Evolutionary conservation across 1,140 invertebrate species (phyloP).

Genomic region (Drosophila lini): DNA sequence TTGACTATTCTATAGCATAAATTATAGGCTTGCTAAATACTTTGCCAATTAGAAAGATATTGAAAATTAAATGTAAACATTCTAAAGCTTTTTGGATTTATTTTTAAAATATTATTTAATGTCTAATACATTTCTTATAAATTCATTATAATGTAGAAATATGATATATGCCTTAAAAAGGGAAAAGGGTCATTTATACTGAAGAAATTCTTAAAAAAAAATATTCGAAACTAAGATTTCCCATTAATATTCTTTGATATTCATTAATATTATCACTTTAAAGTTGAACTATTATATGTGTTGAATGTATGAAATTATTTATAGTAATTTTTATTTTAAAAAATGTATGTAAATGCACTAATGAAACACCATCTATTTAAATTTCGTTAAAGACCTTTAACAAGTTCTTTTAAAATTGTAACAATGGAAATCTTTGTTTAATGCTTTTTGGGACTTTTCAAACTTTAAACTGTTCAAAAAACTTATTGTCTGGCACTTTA

Average conservation of each 20-base stretch:
- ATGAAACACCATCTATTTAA: not conserved
- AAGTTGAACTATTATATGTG: not conserved
- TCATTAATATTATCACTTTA: not conserved
- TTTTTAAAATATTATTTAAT: not conserved
- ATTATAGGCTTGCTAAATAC: not conserved
- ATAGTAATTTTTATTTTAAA: too few relatives aligned
- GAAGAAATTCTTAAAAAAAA: too few relatives aligned
- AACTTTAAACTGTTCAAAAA: too few relatives aligned
- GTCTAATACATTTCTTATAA: not conserved
- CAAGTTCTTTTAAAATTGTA: too few relatives aligned
- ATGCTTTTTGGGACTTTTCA: too few relatives aligned
- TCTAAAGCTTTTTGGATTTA: not conserved
- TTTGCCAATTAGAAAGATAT: too few relatives aligned
- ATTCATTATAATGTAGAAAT: not conserved
- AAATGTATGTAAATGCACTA: not conserved
- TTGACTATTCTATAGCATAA: not conserved
- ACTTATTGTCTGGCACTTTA: too few relatives aligned
- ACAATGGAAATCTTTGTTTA: too few relatives aligned
- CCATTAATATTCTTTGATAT: not conserved
- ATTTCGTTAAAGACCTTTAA: not conserved
- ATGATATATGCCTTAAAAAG: too few relatives aligned
- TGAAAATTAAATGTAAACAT: too few relatives aligned
- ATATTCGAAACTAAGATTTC: not conserved
- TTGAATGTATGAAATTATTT: not conserved
- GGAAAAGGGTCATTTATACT: too few relatives aligned